These are phyloP conservation scores for Troilus luridus DNA, from an alignment of 2,888 invertebrate species.

Conservation along the genomic window DNA sequence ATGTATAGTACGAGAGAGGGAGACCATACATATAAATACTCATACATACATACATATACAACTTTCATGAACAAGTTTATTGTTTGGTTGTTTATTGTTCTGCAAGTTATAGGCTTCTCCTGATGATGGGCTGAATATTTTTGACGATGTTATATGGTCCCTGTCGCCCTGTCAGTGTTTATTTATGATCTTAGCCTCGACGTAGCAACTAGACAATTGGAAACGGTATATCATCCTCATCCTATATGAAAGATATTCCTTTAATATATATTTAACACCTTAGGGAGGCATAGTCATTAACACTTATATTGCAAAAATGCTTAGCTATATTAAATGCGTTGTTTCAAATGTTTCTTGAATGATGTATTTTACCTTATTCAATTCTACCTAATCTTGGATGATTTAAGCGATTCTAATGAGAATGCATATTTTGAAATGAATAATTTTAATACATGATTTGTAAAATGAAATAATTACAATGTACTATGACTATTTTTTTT, in stretches of 20 bases:
- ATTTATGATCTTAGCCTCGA: background rate
- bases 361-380: background rate
- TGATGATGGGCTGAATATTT: background rate
- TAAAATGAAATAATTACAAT: no score
- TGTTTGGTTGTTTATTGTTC: background rate
- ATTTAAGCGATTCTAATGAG: no score
- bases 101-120: background rate
- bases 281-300: background rate
- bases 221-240: constrained; percentile 8
- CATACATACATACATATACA: no score
- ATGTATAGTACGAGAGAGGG: no score
- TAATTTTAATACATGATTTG: no score
- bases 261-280: background rate
- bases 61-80: no score
- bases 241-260: background rate
- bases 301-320: background rate
- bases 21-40: no score
- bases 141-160: constrained; percentile 1
- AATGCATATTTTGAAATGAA: no score
- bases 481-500: no score
- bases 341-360: background rate
- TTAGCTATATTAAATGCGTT: background rate
- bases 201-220: constrained; percentile 16
- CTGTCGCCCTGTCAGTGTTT: constrained; percentile 14
- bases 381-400: no score